These are phyloP conservation scores for Thecocarcelia acutangulata DNA, from an alignment of 2,888 invertebrate genomes.

Conservation along the genomic window DNA sequence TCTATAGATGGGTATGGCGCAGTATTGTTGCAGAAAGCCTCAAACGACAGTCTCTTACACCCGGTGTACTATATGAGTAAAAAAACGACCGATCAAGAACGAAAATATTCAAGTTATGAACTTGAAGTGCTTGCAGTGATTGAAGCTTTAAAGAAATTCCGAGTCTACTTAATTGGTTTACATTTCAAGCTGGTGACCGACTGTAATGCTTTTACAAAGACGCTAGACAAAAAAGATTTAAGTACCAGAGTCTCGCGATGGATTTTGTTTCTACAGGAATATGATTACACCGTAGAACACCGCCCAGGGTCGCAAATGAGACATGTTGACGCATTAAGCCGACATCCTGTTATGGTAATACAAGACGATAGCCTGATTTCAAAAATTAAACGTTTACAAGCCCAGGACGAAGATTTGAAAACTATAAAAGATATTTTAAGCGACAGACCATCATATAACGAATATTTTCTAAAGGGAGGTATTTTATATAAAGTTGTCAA, in stretches of 20 bases:
- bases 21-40: no score
- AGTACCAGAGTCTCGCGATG: background rate
- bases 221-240: no score
- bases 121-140: no score
- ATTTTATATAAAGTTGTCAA: no score
- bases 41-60: no score
- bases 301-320: slow-evolving; percentile 61
- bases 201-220: background rate
- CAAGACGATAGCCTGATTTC: slow-evolving; percentile 7
- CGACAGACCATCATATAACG: background rate
- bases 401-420: slow-evolving; percentile 23
- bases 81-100: background rate
- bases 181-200: background rate
- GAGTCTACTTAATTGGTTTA: background rate
- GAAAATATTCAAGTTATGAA: slow-evolving; percentile 23
- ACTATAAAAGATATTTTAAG: slow-evolving; percentile 16
- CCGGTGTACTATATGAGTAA: no score
- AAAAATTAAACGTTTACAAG: slow-evolving; percentile 26
- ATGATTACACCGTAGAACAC: no score
- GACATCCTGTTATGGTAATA: slow-evolving; percentile 54
- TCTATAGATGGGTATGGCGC: no score
- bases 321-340: slow-evolving; percentile 62
- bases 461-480: no score
- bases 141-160: slow-evolving; percentile 4
- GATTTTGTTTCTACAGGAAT: background rate